Conservation (phyloP, 2,113 vertebrate genomes). For the Vidua macroura region DNA sequence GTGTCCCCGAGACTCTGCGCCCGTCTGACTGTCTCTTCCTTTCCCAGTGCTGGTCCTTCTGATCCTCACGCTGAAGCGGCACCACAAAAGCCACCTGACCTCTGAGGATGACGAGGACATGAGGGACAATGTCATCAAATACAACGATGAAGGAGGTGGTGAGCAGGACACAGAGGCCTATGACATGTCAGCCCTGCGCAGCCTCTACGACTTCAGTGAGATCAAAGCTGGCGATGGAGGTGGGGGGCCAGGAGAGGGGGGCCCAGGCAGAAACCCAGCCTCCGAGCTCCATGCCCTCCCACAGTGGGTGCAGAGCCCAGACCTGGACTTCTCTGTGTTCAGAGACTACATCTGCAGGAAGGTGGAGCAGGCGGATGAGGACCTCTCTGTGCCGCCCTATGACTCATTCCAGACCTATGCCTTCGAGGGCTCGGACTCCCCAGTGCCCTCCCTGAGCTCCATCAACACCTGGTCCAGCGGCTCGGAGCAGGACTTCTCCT, state of each 20-base stretch:
- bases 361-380: slow-evolving; percentile 93
- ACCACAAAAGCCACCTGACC: slow-evolving; percentile 91
- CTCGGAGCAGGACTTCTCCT: slow-evolving; percentile 97
- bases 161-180: slow-evolving; percentile 99
- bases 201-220: slow-evolving; percentile 95
- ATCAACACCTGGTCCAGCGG: slow-evolving; percentile 90
- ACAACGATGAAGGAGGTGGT: slow-evolving; percentile 97
- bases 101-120: slow-evolving; percentile 97
- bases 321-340: slow-evolving; percentile 91
- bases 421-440: slow-evolving; percentile 91
- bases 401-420: slow-evolving; percentile 99
- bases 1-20: fast-evolving
- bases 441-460: slow-evolving; percentile 91
- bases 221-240: slow-evolving; percentile 81
- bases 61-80: slow-evolving; percentile 93
- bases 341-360: slow-evolving; percentile 95
- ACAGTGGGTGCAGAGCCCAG: slow-evolving; percentile 81
- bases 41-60: slow-evolving; percentile 89
- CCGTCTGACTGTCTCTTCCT: neutral
- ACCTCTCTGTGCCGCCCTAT: slow-evolving; percentile 93
- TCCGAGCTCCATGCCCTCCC: slow-evolving; percentile 86
- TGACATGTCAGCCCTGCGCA: slow-evolving; percentile 96
- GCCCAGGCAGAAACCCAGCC: slow-evolving; percentile 4
- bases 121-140: slow-evolving; percentile 99
- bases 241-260: slow-evolving; percentile 43